phyloP scores from a whole-genome alignment of 2,113 vertebrate species.

The Archocentrus centrarchus region DNA sequence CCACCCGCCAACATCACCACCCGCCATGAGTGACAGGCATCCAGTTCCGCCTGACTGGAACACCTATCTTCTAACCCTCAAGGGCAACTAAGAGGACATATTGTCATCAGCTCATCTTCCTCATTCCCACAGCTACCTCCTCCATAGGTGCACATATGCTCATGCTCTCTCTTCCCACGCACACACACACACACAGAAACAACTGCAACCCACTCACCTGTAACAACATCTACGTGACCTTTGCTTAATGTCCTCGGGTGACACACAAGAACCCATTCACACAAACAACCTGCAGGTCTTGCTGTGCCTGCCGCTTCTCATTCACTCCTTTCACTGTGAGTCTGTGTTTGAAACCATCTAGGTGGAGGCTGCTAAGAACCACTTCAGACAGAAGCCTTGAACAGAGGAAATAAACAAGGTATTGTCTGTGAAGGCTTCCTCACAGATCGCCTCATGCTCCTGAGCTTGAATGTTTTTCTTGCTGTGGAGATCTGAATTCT shows the following conservation, averaged over 20 bases:
- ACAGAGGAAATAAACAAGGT: slow-evolving; percentile 69
- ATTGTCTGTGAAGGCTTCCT: slow-evolving; percentile 61
- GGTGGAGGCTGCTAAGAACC: slow-evolving; percentile 65
- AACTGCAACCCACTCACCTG: slow-evolving; percentile 71
- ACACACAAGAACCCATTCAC: slow-evolving; percentile 55
- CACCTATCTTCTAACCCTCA: slow-evolving; percentile 73
- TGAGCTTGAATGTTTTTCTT: slow-evolving; percentile 43
- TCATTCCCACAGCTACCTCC: slow-evolving; percentile 52
- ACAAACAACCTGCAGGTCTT: slow-evolving; percentile 72
- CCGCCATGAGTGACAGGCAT: slow-evolving; percentile 80
- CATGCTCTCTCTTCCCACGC: background rate
- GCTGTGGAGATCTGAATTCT: slow-evolving; percentile 58
- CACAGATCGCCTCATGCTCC: slow-evolving; percentile 45
- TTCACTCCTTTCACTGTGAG: slow-evolving; percentile 59
- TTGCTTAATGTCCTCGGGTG: slow-evolving; percentile 71
- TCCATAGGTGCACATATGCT: slow-evolving; percentile 51
- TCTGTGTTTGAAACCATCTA: slow-evolving; percentile 56
- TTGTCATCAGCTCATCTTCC: slow-evolving; percentile 76
- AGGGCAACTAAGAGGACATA: slow-evolving; percentile 77
- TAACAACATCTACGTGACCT: slow-evolving; percentile 76
- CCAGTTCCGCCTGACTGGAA: slow-evolving; percentile 76
- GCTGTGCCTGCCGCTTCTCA: slow-evolving; percentile 68
- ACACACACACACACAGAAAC: slow-evolving; percentile 1
- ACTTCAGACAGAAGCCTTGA: slow-evolving; percentile 69
- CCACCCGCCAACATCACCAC: slow-evolving; percentile 28